phyloP scores from a whole-genome alignment of 2,113 vertebrate species.

The Mionectes macconnelli region DNA sequence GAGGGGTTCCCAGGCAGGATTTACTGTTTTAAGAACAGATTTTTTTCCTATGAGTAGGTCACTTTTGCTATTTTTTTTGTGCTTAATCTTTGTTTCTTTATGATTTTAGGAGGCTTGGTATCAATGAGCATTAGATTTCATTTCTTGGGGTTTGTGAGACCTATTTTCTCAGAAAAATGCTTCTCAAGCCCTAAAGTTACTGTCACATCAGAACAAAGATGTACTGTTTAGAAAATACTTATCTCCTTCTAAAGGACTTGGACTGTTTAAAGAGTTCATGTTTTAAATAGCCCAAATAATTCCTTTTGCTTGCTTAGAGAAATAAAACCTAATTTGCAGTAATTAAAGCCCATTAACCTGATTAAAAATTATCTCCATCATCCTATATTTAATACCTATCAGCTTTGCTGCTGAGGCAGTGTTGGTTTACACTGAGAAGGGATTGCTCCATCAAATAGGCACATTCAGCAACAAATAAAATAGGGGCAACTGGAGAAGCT shows the following conservation, averaged over 20 bases:
- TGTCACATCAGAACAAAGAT: background rate
- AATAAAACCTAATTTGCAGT: conserved; percentile 56
- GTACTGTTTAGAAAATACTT: background rate
- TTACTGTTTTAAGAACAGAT: background rate
- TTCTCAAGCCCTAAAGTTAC: background rate
- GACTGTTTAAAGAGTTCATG: background rate
- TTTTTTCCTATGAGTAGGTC: background rate
- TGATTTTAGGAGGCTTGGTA: background rate
- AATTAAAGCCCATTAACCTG: conserved; percentile 58
- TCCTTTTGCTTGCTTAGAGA: background rate
- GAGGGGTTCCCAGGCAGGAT: background rate
- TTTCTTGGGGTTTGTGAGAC: background rate
- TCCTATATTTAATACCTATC: conserved; percentile 14
- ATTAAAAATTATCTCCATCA: conserved; percentile 50
- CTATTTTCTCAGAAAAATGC: background rate
- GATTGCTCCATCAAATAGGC: background rate
- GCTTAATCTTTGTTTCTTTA: background rate
- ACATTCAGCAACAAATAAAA: background rate
- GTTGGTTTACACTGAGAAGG: background rate
- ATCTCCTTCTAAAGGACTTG: background rate
- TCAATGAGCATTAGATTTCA: background rate
- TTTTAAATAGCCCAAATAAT: conserved; percentile 33
- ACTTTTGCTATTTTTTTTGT: background rate
- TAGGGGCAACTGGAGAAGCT: background rate
- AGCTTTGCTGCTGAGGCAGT: background rate